Evolutionary conservation across 2,797 vertebrate genomes (phyloP).

Genomic region (Epinephelus awoara): DNA sequence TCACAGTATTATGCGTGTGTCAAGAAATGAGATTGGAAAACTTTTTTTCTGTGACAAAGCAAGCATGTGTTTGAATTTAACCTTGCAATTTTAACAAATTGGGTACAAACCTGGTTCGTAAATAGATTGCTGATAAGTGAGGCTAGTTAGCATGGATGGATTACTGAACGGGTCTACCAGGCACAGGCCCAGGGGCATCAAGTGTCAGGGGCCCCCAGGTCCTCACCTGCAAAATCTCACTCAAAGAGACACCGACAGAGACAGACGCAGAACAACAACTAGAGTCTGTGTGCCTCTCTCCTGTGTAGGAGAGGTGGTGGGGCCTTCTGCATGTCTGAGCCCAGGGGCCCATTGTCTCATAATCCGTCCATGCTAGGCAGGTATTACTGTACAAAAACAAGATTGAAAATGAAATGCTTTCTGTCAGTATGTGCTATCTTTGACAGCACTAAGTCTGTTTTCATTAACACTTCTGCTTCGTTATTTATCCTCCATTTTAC

Average conservation of each 20-base stretch:
- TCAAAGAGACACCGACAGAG: too few relatives aligned
- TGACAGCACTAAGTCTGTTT: conserved; percentile 14
- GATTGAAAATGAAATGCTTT: neutral
- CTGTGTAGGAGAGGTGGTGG: too few relatives aligned
- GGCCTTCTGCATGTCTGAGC: too few relatives aligned
- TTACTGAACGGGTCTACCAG: too few relatives aligned
- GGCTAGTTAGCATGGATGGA: neutral
- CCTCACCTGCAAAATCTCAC: too few relatives aligned
- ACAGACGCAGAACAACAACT: too few relatives aligned
- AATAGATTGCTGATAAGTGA: neutral
- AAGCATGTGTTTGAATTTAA: neutral
- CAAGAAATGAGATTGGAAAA: conserved; percentile 26
- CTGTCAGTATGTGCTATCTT: neutral
- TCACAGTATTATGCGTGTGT: conserved; percentile 17
- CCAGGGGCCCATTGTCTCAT: too few relatives aligned
- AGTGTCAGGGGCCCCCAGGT: too few relatives aligned
- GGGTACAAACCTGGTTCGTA: neutral
- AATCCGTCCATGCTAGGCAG: too few relatives aligned
- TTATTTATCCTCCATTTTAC: conserved; percentile 27
- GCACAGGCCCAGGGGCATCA: too few relatives aligned
- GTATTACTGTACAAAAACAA: conserved; percentile 4
- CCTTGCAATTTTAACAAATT: conserved; percentile 17
- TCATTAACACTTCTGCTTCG: conserved; percentile 10
- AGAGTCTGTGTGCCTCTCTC: too few relatives aligned
- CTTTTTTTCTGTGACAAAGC: neutral